A percentile compares a stretch with the other conserved stretches of the same genome.
phyloP scores from a whole-genome alignment of 2,797 vertebrate genomes.

The Cyprinodon diabolis region DNA sequence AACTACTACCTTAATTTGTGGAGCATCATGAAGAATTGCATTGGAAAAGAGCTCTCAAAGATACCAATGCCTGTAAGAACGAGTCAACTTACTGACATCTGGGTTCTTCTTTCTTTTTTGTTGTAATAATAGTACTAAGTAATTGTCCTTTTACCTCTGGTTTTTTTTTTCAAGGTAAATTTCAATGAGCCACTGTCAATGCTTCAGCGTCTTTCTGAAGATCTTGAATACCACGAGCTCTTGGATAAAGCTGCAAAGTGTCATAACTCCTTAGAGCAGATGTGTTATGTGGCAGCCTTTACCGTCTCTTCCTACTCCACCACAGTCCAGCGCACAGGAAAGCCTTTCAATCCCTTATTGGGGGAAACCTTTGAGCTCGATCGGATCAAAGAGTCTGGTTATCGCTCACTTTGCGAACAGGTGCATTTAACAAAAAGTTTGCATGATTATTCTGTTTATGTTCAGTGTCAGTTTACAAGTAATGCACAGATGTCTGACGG shows the following conservation, averaged over 20 bases:
- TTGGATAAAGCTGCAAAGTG: constrained; percentile 89
- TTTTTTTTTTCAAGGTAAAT: constrained; percentile 84
- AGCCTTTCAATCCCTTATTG: constrained; percentile 95
- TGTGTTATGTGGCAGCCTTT: constrained; percentile 95
- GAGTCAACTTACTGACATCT: background rate
- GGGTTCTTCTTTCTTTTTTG: background rate
- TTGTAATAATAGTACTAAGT: background rate
- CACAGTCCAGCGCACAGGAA: constrained; percentile 94
- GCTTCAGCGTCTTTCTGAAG: constrained; percentile 95
- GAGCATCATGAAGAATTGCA: constrained; percentile 99
- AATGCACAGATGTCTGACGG: too few species aligned
- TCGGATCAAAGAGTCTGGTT: constrained; percentile 88
- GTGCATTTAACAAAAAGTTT: constrained; percentile 59
- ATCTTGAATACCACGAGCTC: constrained; percentile 94
- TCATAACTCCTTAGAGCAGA: constrained; percentile 91
- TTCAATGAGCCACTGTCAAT: constrained; percentile 97
- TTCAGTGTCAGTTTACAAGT: background rate
- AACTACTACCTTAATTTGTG: constrained; percentile 96
- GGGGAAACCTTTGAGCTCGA: constrained; percentile 97
- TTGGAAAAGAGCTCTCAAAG: constrained; percentile 95
- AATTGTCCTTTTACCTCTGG: constrained; percentile 17
- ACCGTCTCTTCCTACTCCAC: constrained; percentile 96
- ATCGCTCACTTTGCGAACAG: constrained; percentile 95
- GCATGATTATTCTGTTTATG: background rate
- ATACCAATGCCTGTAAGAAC: constrained; percentile 94